Evolutionary conservation across 37 sponge, comb jelly and placozoan species (phyloP).

Genomic region (Eunapius fragilis): DNA sequence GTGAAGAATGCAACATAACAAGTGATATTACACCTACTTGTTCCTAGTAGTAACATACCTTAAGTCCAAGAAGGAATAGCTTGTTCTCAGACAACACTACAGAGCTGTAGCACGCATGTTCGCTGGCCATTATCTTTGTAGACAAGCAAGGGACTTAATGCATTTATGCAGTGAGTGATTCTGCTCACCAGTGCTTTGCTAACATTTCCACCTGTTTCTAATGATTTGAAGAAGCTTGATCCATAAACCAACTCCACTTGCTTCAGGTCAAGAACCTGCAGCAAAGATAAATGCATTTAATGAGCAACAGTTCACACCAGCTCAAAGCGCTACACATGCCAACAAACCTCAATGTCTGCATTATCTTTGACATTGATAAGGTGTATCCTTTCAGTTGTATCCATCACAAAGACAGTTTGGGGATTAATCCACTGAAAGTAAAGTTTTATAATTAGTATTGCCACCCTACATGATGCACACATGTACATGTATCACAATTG

Average conservation of each 20-base stretch:
- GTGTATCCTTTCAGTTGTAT: conserved; percentile 75
- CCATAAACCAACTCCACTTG: conserved; percentile 74
- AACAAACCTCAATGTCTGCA: conserved; percentile 51
- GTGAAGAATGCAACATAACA: background rate
- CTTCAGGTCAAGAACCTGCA: conserved; percentile 70
- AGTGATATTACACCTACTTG: background rate
- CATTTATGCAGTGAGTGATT: background rate
- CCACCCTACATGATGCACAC: background rate
- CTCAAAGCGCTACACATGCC: background rate
- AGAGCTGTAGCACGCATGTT: conserved; percentile 76
- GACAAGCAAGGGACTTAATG: background rate
- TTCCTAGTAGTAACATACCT: conserved; percentile 18
- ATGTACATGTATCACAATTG: background rate
- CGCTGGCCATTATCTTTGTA: conserved; percentile 63
- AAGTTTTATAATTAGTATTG: background rate
- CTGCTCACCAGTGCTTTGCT: conserved; percentile 70
- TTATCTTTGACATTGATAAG: conserved; percentile 67
- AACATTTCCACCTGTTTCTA: conserved; percentile 83
- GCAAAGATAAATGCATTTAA: background rate
- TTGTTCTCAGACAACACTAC: conserved; percentile 46
- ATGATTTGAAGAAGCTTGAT: conserved; percentile 80
- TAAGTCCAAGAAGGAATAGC: conserved; percentile 60
- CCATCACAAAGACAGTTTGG: conserved; percentile 74
- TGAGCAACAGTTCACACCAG: too few relatives aligned
- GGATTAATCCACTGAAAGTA: conserved; percentile 71